A percentile compares a stretch with the other conserved stretches of the same genome.
phyloP scores from a whole-genome alignment of 2,888 invertebrate genomes.

The Peribatodes rhomboidaria region DNA sequence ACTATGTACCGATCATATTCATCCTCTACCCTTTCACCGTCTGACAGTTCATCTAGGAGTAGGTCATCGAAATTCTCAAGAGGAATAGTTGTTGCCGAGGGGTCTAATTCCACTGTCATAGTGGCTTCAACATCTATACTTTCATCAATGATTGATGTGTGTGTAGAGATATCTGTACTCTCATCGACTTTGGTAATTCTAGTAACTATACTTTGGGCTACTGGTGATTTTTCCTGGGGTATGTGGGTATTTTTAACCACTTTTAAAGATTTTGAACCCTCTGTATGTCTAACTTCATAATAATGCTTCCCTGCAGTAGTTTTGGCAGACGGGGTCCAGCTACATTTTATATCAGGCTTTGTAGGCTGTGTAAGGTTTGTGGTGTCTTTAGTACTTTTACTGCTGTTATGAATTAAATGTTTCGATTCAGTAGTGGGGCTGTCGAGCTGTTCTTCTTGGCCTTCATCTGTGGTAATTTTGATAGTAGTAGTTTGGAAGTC shows the following conservation, averaged over 20 bases:
- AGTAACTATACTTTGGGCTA: background rate
- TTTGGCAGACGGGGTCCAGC: slow-evolving; percentile 69
- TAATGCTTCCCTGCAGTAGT: slow-evolving; percentile 61
- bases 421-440: background rate
- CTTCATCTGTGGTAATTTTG: background rate
- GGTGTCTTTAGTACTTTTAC: background rate
- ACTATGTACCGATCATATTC: slow-evolving; percentile 52
- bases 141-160: background rate
- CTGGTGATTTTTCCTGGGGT: background rate
- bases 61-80: slow-evolving; percentile 17
- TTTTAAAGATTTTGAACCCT: background rate
- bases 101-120: background rate
- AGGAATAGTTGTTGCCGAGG: background rate
- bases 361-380: too few species aligned
- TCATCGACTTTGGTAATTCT: background rate
- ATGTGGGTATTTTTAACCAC: background rate
- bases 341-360: slow-evolving; percentile 56
- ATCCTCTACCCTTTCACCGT: slow-evolving; percentile 53
- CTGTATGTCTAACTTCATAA: slow-evolving; percentile 48
- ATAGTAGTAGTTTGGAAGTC: background rate
- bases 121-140: background rate
- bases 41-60: slow-evolving; percentile 41
- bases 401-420: background rate
- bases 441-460: background rate
- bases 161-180: background rate